Evolutionary conservation across 2,888 invertebrate genomes (phyloP).

Genomic region (Cheilosia scutellata): DNA sequence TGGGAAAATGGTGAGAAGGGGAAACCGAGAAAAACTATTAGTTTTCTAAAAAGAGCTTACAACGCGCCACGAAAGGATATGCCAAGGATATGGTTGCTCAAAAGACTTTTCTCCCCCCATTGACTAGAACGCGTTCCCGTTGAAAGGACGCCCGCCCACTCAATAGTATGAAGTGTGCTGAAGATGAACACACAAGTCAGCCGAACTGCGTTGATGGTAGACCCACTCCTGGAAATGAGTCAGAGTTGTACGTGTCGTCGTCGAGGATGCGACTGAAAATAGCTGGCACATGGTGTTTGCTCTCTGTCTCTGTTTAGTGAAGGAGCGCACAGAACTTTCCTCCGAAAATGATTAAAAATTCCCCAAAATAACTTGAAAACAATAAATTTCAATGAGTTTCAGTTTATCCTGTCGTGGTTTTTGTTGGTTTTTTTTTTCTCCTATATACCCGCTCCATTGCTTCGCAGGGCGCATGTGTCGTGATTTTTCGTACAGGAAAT

Average conservation of each 20-base stretch:
- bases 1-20: slow-evolving; percentile 8
- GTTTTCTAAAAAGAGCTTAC: background rate
- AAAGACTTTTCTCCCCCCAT: slow-evolving; percentile 10
- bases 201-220: background rate
- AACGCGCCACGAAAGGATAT: background rate
- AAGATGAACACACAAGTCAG: slow-evolving; percentile 10
- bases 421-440: background rate
- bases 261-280: background rate
- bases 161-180: slow-evolving; percentile 1
- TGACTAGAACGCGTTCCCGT: background rate
- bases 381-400: slow-evolving; percentile 54
- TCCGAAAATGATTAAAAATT: slow-evolving; percentile 52
- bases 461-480: slow-evolving; percentile 18
- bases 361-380: slow-evolving; percentile 53
- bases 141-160: slow-evolving; percentile 30
- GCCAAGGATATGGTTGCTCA: slow-evolving; percentile 7
- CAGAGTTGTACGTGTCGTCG: background rate
- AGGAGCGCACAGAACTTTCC: background rate
- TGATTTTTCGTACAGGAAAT: slow-evolving; percentile 43
- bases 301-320: background rate
- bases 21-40: background rate
- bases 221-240: slow-evolving; percentile 18
- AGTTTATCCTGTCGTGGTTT: slow-evolving; percentile 19
- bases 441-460: background rate
- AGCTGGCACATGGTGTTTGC: background rate